Evolutionary conservation across 1,140 invertebrate genomes (phyloP), one percentile per base, ranked within the genome.

Genomic region (Eurosta solidaginis): DNA sequence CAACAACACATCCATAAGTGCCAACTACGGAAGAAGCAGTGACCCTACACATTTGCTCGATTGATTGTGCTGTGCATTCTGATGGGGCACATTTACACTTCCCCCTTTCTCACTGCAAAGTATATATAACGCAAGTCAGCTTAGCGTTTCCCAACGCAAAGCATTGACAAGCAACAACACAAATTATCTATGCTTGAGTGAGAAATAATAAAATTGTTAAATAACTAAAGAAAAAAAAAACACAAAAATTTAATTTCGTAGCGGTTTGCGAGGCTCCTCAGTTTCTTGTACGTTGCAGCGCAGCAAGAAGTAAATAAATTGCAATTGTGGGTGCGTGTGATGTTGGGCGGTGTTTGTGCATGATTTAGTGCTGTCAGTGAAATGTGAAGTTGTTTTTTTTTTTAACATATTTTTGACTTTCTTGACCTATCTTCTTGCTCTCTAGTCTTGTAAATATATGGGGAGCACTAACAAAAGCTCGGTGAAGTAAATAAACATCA

Each of bases 131-230:
- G 12, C 45, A 12, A n/a, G 10, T 49, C 27, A 63, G 54, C 54
- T 40, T 0, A 17, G 22, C 22, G 4, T 10, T 5, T 6, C 9
- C 3, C 59, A 22, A 33, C 33, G n/a, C 59, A 29, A 68, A 68
- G 22, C 33, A 68, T 68, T 68, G 59, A 68, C 59, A 68, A 68
- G 33, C 33, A n/a, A 68, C 59, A n/a, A n/a, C n/a, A n/a, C n/a
- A 40, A 68, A 68, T 68, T 68, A 68, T 17, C 33, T 68, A 68
- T 68, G 59, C 59, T 68, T 68, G 59, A 68, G 27, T 68, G 59
- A 68, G 33, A 68, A 40, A 68, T n/a, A 68, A 68, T 42, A 20
- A n/a, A n/a, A n/a, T 5, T 10, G 27, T 20, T n/a, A 68, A 40
- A 68, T 40, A 20, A n/a, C 50, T 0, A 52, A 63, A 4, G 3